Evolutionary conservation across 1,140 invertebrate genomes (phyloP).

Genomic region (Platyscapa corneri): DNA sequence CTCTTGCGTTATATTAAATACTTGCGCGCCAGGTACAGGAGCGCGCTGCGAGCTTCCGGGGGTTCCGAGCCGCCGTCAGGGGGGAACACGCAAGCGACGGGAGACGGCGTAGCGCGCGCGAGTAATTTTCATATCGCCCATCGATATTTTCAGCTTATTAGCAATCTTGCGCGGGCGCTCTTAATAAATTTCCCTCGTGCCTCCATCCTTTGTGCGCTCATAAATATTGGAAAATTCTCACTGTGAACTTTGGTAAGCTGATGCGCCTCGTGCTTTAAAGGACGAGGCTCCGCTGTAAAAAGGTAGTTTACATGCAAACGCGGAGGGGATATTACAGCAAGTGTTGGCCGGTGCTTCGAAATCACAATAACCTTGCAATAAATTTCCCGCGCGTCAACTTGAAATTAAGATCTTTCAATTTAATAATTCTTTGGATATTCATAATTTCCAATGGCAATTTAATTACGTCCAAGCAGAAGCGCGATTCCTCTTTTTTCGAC

Average conservation of each 20-base stretch:
- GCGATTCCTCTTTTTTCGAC: background rate
- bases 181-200: constrained; percentile 48
- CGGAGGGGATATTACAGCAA: background rate
- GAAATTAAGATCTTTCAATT: background rate
- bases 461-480: background rate
- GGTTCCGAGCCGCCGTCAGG: too few species aligned
- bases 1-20: constrained; percentile 52
- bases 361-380: background rate
- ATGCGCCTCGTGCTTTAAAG: background rate
- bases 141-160: constrained; percentile 53
- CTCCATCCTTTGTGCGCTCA: constrained; percentile 21
- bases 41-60: background rate
- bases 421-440: background rate
- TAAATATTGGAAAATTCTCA: constrained; percentile 51
- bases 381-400: background rate
- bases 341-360: background rate
- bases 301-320: constrained; percentile 2
- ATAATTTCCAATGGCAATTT: background rate
- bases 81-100: background rate
- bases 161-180: constrained; percentile 39
- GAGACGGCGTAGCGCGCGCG: background rate
- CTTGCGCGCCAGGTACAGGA: constrained; percentile 44
- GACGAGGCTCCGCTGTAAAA: background rate
- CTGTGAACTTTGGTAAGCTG: constrained; percentile 30
- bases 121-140: constrained; percentile 53